A percentile compares a stretch with the other conserved stretches of the same genome.
phyloP scores from a whole-genome alignment of 2,888 invertebrate species.

The Ariolimax columbianus region DNA sequence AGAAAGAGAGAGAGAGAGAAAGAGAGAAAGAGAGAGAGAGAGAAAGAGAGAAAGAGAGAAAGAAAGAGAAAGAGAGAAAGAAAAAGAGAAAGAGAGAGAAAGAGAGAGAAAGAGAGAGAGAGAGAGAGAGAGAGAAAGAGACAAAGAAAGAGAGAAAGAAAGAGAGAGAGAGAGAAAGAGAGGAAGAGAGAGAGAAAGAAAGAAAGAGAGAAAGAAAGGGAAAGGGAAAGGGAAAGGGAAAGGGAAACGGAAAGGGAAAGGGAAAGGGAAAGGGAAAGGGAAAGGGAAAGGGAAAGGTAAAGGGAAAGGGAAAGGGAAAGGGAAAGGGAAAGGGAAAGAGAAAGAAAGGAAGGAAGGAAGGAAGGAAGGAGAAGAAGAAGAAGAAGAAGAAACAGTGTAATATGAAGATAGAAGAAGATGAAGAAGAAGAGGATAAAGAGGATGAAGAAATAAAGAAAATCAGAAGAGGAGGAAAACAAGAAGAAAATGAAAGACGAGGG shows the following conservation, averaged over 20 bases:
- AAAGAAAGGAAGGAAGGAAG: neutral
- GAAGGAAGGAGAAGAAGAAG: neutral
- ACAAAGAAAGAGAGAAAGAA: neutral
- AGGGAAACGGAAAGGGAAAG: slow-evolving; percentile 8
- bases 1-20: neutral
- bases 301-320: neutral
- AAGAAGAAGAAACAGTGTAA: too few relatives aligned
- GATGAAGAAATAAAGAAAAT: neutral
- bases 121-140: neutral
- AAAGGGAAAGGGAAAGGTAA: too few relatives aligned
- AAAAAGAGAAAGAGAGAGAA: neutral
- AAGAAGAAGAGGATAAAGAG: too few relatives aligned
- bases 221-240: slow-evolving; percentile 5
- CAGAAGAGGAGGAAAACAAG: neutral
- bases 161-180: too few relatives aligned
- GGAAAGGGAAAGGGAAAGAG: neutral
- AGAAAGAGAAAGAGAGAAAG: neutral
- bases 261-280: neutral
- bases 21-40: neutral
- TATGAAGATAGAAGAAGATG: neutral
- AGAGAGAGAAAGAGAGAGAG: neutral
- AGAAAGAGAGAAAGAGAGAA: neutral
- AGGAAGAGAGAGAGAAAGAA: too few relatives aligned
- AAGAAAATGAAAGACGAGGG: too few relatives aligned
- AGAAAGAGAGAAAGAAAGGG: slow-evolving; percentile 10